These are phyloP conservation scores for Oxycera nigricornis DNA, from an alignment of 2,888 invertebrate genomes.

Conservation along the genomic window DNA sequence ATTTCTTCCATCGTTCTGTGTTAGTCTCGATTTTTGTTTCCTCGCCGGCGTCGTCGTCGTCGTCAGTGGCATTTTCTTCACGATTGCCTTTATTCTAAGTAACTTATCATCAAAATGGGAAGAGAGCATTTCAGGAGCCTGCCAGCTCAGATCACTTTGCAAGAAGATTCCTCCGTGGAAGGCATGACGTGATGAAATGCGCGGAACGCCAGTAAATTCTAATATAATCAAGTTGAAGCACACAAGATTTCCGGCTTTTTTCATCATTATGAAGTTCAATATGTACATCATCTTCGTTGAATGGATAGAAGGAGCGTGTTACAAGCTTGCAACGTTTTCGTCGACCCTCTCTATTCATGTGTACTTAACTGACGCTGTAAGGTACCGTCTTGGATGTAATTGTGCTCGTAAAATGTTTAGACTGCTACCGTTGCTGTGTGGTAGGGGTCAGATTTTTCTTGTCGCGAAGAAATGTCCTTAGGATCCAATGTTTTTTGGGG, in stretches of 20 bases:
- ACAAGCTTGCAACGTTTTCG: not conserved
- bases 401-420: not conserved
- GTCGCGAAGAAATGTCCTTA: no score
- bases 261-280: not conserved
- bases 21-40: not conserved
- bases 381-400: slow-evolving; percentile 5
- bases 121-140: not conserved
- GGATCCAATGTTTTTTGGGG: no score
- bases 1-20: not conserved
- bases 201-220: not conserved
- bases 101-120: not conserved
- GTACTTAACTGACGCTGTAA: not conserved
- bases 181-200: not conserved
- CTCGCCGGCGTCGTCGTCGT: no score
- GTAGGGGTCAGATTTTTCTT: no score
- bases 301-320: not conserved
- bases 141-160: not conserved
- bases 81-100: not conserved
- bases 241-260: slow-evolving; percentile 7
- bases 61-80: not conserved
- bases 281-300: not conserved
- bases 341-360: not conserved
- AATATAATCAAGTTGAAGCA: not conserved
- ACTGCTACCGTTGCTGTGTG: not conserved
- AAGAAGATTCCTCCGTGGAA: not conserved